Percentiles rank a stretch among this genome's conserved stretches.
These are phyloP conservation scores for Prochilodus magdalenae DNA, from an alignment of 2,113 vertebrate species.

Conservation along the genomic window DNA sequence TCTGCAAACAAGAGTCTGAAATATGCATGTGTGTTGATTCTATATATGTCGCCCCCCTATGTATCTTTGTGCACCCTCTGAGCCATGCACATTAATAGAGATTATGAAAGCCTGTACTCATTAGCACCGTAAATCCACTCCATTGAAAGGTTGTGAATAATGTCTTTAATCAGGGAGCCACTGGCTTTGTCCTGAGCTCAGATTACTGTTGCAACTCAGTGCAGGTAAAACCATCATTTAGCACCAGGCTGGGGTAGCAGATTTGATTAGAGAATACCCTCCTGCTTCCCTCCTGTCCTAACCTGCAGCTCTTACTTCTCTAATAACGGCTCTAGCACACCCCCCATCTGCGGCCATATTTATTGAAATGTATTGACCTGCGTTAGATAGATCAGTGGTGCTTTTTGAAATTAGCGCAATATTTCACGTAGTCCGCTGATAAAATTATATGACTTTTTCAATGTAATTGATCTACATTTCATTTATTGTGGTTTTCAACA, in stretches of 20 bases:
- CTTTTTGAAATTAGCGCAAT: slow-evolving; percentile 33
- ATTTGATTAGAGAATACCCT: slow-evolving; percentile 38
- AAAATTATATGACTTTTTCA: slow-evolving; percentile 28
- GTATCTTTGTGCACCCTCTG: background rate
- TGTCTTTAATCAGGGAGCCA: slow-evolving; percentile 48
- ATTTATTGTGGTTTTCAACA: slow-evolving; percentile 15
- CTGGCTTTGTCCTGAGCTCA: slow-evolving; percentile 8
- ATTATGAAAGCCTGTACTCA: slow-evolving; percentile 38
- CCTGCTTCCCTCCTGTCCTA: slow-evolving; percentile 11
- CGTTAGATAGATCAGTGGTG: slow-evolving; percentile 12
- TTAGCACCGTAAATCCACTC: slow-evolving; percentile 45
- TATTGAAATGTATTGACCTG: slow-evolving; percentile 39
- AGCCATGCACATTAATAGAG: slow-evolving; percentile 37
- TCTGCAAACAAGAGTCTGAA: background rate
- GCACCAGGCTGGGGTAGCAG: slow-evolving; percentile 3
- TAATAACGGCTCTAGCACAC: background rate
- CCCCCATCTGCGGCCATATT: slow-evolving; percentile 12
- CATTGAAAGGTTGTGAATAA: slow-evolving; percentile 52
- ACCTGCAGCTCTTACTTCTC: background rate
- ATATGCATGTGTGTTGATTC: background rate
- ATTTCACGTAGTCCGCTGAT: slow-evolving; percentile 37
- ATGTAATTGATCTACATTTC: slow-evolving; percentile 49
- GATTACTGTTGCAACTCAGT: background rate
- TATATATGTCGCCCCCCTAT: background rate
- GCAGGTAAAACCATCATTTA: slow-evolving; percentile 41